phyloP scores from a whole-genome alignment of 2,888 invertebrate species.

The Automeris io region DNA sequence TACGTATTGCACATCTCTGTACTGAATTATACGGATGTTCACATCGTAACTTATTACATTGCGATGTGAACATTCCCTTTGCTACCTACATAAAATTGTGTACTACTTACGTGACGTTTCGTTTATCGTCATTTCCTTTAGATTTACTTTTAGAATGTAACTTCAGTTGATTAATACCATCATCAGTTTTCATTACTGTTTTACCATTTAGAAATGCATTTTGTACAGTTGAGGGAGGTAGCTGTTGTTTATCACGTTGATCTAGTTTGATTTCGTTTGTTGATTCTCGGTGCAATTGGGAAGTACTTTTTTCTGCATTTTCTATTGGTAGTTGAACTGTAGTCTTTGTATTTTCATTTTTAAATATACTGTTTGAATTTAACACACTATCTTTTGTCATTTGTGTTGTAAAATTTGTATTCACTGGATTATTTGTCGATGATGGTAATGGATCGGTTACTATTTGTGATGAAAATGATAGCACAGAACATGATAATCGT shows the following conservation, averaged over 20 bases:
- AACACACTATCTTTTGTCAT: neutral
- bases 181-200: slow-evolving; percentile 10
- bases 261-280: neutral
- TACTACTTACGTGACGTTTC: slow-evolving; percentile 40
- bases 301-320: neutral
- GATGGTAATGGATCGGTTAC: slow-evolving; percentile 27
- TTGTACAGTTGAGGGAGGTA: slow-evolving; percentile 1
- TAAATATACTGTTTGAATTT: neutral
- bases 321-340: neutral
- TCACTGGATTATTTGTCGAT: neutral
- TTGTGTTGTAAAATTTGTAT: neutral
- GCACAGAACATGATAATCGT: slow-evolving; percentile 84
- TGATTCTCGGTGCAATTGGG: neutral
- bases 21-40: too few species aligned
- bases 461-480: slow-evolving; percentile 66
- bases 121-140: slow-evolving; percentile 17
- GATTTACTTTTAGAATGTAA: slow-evolving; percentile 14
- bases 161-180: slow-evolving; percentile 7
- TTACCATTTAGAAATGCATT: slow-evolving; percentile 6
- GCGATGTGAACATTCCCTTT: too few species aligned
- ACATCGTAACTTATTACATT: too few species aligned
- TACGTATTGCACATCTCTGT: too few species aligned
- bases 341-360: neutral
- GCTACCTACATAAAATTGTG: too few species aligned
- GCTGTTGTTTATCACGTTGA: neutral